Conservation (phyloP, 1,140 invertebrate species). For the Drosophila ambigua region DNA sequence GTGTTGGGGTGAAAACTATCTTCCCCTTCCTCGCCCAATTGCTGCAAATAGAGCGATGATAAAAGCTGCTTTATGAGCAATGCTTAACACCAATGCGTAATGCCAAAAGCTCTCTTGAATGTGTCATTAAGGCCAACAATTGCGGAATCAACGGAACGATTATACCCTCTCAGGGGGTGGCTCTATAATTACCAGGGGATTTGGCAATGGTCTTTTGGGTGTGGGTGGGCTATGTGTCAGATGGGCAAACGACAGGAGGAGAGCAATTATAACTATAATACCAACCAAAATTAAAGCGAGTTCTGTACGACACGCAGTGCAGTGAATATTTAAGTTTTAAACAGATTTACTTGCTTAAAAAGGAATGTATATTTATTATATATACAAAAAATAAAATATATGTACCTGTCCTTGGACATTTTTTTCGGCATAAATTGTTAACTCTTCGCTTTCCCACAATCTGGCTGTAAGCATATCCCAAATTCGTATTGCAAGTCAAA, state of each 20-base stretch:
- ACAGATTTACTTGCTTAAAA: too few species aligned
- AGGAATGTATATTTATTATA: too few species aligned
- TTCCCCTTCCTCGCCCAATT: constrained; percentile 8
- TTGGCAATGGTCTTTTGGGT: too few species aligned
- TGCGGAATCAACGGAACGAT: constrained; percentile 23
- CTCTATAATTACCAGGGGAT: too few species aligned
- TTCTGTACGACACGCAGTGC: too few species aligned
- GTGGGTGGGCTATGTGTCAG: too few species aligned
- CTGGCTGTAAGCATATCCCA: not conserved
- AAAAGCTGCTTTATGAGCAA: constrained; percentile 19
- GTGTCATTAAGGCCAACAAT: constrained; percentile 29
- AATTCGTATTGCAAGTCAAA: not conserved
- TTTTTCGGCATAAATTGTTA: too few species aligned
- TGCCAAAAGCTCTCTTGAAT: constrained; percentile 17
- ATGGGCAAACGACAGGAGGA: too few species aligned
- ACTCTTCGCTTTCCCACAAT: too few species aligned
- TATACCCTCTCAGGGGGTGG: not conserved
- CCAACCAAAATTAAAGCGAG: too few species aligned
- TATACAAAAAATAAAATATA: not conserved
- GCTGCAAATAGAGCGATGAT: constrained; percentile 26
- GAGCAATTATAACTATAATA: too few species aligned
- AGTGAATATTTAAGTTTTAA: not conserved
- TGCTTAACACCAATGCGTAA: constrained; percentile 33
- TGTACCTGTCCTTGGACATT: too few species aligned
- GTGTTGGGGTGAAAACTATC: constrained; percentile 7